Percentiles rank a stretch among this genome's conserved stretches.
These are phyloP conservation scores for Bhutanitis thaidina DNA, from an alignment of 2,888 invertebrate genomes.

Conservation along the genomic window DNA sequence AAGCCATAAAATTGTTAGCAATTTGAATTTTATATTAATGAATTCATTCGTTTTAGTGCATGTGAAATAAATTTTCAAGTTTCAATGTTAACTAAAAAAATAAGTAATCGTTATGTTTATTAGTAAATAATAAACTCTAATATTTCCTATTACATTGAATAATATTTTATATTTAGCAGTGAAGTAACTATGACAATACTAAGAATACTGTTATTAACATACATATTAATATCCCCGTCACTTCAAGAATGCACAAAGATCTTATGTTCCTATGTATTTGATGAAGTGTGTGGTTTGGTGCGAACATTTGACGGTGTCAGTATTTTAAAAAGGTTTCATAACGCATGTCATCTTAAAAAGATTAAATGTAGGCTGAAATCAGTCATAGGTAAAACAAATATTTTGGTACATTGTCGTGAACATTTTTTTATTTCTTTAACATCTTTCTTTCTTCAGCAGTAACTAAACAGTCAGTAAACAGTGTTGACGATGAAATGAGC, in stretches of 20 bases:
- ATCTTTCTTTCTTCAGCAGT: too few relatives aligned
- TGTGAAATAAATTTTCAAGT: background rate
- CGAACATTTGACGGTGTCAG: conserved; percentile 27
- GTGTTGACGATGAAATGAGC: too few relatives aligned
- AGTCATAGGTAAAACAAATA: conserved; percentile 22
- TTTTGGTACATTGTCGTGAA: too few relatives aligned
- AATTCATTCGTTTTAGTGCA: background rate
- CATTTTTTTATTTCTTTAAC: too few relatives aligned
- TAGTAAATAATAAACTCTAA: background rate
- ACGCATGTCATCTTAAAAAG: conserved; percentile 48
- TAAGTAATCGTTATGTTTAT: too few relatives aligned
- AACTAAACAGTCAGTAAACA: too few relatives aligned
- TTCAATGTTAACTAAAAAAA: background rate
- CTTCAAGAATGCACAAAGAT: conserved; percentile 38
- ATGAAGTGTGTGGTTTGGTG: conserved; percentile 51
- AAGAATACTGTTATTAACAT: background rate
- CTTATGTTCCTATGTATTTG: conserved; percentile 49
- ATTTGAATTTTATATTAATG: conserved; percentile 20
- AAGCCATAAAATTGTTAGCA: conserved; percentile 15
- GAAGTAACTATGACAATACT: background rate
- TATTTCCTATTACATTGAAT: background rate
- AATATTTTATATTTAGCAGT: background rate
- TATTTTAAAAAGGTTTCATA: conserved; percentile 42
- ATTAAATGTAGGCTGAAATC: conserved; percentile 37
- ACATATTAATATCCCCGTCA: conserved; percentile 21